Evolutionary conservation across 2,888 invertebrate genomes (phyloP), one percentile per base, ranked within the genome.

Genomic region (Cepaea hortensis): DNA sequence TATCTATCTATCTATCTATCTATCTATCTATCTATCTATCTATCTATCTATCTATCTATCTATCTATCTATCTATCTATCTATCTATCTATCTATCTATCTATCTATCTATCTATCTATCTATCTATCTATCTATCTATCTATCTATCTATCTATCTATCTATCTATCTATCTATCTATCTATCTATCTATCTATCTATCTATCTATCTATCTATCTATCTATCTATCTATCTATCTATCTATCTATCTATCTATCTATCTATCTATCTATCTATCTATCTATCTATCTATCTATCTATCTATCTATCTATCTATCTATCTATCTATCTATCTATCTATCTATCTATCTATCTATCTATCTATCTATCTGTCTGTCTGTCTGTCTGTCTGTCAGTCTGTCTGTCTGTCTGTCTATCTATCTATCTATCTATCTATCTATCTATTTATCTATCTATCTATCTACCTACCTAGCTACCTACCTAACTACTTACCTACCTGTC

Each of bases 1-100:
- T 68, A 68, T 68, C 68, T 68, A 68, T 68, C 68, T 68, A 68
- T 68, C 68, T 68, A 68, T 68, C 68, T 68, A 68, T 68, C 68
- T 68, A 68, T 68, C 68, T 68, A 68, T 68, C 68, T 68, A 68
- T 68, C 68, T 68, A 68, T 68, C 68, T 68, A 68, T 68, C 68
- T 68, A 68, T 68, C 68, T 68, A 68, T 68, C 68, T 68, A 68
- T 68, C 68, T 68, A 68, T 68, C 68, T 68, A 68, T 68, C 68
- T 68, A 68, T 68, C 68, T 68, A 68, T 68, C 68, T 68, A 68
- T 68, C 68, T 68, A 68, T 68, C 68, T 68, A 68, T 68, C 68
- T 68, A 68, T 68, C 68, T 68, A 68, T 68, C 68, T 68, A 68
- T 68, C 68, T 68, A 68, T 68, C 68, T 68, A 68, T 68, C 68